phyloP scores from a whole-genome alignment of 2,888 invertebrate species.

The Aleiodes testaceus region DNA sequence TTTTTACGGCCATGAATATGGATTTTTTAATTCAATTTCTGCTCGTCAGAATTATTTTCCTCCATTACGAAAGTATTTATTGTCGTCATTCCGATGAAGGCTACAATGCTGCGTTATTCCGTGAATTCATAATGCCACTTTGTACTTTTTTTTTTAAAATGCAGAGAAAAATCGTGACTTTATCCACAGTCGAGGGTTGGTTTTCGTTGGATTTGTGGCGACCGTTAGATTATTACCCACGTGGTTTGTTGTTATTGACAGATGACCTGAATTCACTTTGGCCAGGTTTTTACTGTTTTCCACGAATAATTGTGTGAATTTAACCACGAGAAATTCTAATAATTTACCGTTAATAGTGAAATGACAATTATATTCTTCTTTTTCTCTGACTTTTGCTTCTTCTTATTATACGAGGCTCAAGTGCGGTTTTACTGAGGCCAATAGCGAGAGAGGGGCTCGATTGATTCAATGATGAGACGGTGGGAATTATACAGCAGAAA shows the following conservation, averaged over 20 bases:
- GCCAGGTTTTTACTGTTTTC: slow-evolving; percentile 12
- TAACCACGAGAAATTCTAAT: slow-evolving; percentile 12
- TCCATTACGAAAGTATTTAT: neutral
- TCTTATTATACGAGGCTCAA: no score
- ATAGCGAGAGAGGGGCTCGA: neutral
- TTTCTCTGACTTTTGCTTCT: neutral
- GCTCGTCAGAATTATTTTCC: no score
- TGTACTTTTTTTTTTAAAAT: slow-evolving; percentile 20
- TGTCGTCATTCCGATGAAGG: slow-evolving; percentile 1
- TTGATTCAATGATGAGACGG: neutral
- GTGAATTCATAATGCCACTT: slow-evolving; percentile 27
- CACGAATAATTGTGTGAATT: slow-evolving; percentile 17
- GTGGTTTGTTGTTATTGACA: slow-evolving; percentile 39
- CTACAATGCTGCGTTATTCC: slow-evolving; percentile 29
- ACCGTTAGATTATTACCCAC: slow-evolving; percentile 44
- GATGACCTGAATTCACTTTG: slow-evolving; percentile 38
- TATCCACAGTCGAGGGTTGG: slow-evolving; percentile 38
- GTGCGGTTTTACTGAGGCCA: no score
- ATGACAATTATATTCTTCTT: slow-evolving; percentile 6
- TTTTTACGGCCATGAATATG: slow-evolving; percentile 10
- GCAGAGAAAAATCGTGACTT: slow-evolving; percentile 20
- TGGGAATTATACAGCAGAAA: slow-evolving; percentile 10
- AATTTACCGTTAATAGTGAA: slow-evolving; percentile 24
- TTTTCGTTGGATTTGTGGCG: slow-evolving; percentile 34
- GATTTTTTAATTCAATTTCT: neutral